phyloP scores from a whole-genome alignment of 2,113 vertebrate species.

The Haemorhous mexicanus region DNA sequence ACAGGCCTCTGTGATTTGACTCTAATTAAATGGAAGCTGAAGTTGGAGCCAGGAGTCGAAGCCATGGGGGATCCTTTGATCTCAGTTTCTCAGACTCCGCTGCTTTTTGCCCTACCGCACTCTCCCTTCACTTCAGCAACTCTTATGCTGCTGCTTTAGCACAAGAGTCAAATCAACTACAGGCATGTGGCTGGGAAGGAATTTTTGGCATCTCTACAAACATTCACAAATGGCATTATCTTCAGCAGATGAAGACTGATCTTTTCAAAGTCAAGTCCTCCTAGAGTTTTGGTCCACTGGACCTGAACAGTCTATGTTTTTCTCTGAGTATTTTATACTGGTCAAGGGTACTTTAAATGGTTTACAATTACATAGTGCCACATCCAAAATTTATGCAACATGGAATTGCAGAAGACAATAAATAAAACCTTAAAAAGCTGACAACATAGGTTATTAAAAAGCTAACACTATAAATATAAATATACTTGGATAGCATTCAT shows the following conservation, averaged over 20 bases:
- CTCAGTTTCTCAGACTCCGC: conserved; percentile 11
- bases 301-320: not conserved
- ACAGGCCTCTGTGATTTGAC: not conserved
- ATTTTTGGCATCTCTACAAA: conserved; percentile 30
- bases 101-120: not conserved
- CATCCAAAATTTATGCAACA: not conserved
- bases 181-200: conserved; percentile 9
- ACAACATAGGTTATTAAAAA: not conserved
- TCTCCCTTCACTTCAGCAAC: conserved; percentile 10
- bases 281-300: not conserved
- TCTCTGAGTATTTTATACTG: not conserved
- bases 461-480: not conserved
- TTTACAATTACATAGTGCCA: not conserved
- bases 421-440: not conserved
- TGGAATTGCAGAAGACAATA: not conserved
- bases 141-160: not conserved
- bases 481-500: not conserved
- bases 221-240: conserved; percentile 14
- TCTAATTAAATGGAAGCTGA: conserved; percentile 31
- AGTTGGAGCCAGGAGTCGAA: conserved; percentile 29
- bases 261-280: not conserved
- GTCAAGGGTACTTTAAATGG: not conserved
- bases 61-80: conserved; percentile 51
- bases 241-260: not conserved
- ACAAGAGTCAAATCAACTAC: not conserved